Base-by-base conservation (phyloP, 1,140 invertebrate genomes). In the Pseudomyrmex gracilis region DNA sequence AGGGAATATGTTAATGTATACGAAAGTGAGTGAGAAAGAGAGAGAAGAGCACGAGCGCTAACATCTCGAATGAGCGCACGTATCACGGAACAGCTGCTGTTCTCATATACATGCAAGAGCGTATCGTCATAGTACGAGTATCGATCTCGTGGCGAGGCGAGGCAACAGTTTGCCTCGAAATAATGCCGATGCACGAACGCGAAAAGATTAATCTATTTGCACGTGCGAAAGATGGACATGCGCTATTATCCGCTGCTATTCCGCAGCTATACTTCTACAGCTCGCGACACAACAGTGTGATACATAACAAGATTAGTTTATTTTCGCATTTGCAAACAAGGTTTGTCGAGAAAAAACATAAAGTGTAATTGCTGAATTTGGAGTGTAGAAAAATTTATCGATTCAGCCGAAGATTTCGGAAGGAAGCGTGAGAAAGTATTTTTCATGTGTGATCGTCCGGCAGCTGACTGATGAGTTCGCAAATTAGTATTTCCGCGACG, bases 81-180 rank as follows among this genome's bases (percentile, higher is more conserved):
- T 80, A 67, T 84, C 47, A 49, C 63, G 63, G 20, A 78, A 78
- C 82, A 80, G 73, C 82, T 84, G 82, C 82, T 77, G 51, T 55
- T 66, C 71, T 58, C 61, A 55, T n/a, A 77, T 51, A 68, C 64
- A 58, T 47, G 73, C 61, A 53, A 47, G 7, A 34, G 49, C 51
- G 63, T 78, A 83, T 78, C 53, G 82, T 63, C 47, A 66, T 55
- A 66, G 2, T 67, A 53, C 53, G 34, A 82, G 60, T 85, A 85
- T 85, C 83, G 83, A 85, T 82, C 68, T 67, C 22, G 15, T 24
- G 3, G 15, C 47, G 73, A 63, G 57, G 17, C 80, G 68, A 82
- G 83, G 83, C 83, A 85, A 85, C 83, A 73, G 78, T 82, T 85
- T 82, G 83, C 83, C 58, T 64, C 22, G 76, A 83, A 73, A 85